Evolutionary conservation across 2,797 vertebrate species (phyloP).

Genomic region (Sebastes goodei): DNA sequence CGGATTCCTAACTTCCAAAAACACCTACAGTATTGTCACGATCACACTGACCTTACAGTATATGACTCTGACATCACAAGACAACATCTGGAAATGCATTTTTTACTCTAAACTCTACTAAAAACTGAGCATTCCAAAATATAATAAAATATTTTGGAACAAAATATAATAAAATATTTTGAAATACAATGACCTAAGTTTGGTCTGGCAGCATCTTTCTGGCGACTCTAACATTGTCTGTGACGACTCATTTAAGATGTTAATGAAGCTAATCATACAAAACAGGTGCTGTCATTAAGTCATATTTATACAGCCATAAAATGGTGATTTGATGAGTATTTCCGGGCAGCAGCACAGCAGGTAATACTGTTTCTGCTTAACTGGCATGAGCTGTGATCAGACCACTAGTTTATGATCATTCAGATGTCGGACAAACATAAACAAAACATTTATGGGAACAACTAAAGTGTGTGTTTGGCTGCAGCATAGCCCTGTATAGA

Average conservation of each 20-base stretch:
- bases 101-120: background rate
- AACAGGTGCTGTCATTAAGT: background rate
- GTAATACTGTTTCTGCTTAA: background rate
- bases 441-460: background rate
- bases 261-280: background rate
- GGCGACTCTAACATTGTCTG: background rate
- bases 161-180: background rate
- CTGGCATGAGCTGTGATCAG: background rate
- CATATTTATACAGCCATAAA: background rate
- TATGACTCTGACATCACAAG: background rate
- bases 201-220: background rate
- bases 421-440: background rate
- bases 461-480: background rate
- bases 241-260: conserved; percentile 1
- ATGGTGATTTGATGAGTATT: background rate
- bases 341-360: background rate
- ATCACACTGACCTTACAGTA: background rate
- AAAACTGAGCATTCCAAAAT: background rate
- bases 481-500: background rate
- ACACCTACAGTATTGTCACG: background rate
- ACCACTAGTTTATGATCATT: background rate
- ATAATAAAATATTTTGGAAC: background rate
- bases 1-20: background rate
- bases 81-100: background rate
- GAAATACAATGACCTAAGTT: background rate